Percentiles rank a stretch among this genome's conserved stretches.
Conservation (phyloP, 1,140 invertebrate species). For the Zaprionus africanus region DNA sequence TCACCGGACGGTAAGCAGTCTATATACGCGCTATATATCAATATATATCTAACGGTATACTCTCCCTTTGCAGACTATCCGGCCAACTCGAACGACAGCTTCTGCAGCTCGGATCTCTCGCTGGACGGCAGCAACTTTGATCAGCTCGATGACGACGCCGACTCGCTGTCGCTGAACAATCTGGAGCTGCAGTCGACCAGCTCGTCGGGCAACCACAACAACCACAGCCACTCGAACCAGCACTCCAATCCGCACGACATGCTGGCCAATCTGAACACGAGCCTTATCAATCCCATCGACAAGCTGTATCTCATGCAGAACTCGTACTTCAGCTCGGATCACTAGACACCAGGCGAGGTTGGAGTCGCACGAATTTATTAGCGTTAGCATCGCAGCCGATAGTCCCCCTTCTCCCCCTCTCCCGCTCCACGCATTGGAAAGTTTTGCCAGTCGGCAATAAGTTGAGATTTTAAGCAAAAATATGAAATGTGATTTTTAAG, state of each 20-base stretch:
- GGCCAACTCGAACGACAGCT: conserved; percentile 94
- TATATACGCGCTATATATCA: not conserved
- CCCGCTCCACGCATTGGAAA: conserved; percentile 41
- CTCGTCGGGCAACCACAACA: conserved; percentile 84
- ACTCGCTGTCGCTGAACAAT: conserved; percentile 90
- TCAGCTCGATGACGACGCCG: conserved; percentile 91
- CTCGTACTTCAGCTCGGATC: conserved; percentile 90
- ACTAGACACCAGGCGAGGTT: conserved; percentile 44
- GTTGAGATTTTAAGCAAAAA: conserved; percentile 60
- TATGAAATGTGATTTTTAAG: conserved; percentile 80
- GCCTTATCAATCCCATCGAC: conserved; percentile 96
- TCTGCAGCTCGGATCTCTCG: conserved; percentile 95
- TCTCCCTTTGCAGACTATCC: conserved; percentile 89
- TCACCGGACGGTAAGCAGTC: conserved; percentile 92
- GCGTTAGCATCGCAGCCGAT: conserved; percentile 58
- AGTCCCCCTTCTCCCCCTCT: not conserved
- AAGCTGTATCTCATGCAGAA: conserved; percentile 99
- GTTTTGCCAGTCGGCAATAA: conserved; percentile 24
- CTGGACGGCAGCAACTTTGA: conserved; percentile 93
- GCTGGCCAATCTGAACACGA: conserved; percentile 86
- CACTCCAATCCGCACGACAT: conserved; percentile 85
- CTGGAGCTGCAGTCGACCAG: conserved; percentile 87
- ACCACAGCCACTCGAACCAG: conserved; percentile 72
- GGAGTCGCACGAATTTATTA: conserved; percentile 81
- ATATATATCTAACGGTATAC: not conserved